Percentiles rank a stretch among this genome's conserved stretches.
Conservation (phyloP, 1,140 invertebrate species). For the Calephelis nemesis region DNA sequence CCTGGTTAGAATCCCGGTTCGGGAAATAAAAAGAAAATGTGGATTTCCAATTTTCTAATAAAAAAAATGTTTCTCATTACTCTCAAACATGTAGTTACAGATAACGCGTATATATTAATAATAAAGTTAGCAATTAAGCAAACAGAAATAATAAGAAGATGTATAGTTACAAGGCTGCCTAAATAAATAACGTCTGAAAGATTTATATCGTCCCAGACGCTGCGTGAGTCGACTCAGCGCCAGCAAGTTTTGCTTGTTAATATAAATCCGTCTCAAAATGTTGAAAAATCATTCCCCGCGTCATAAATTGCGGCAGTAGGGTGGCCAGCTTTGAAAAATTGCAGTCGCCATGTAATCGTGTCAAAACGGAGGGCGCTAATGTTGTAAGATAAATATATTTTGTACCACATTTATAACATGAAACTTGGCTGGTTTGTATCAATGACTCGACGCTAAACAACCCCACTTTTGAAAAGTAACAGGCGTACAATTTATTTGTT, state of each 20-base stretch:
- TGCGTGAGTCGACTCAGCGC: slow-evolving; percentile 16
- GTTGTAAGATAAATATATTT: slow-evolving; percentile 64
- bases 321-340: slow-evolving; percentile 62
- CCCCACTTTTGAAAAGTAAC: slow-evolving; percentile 5
- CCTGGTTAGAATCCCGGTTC: too few relatives aligned
- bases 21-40: too few relatives aligned
- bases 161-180: slow-evolving; percentile 42
- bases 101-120: neutral
- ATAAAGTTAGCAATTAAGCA: neutral
- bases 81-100: too few relatives aligned
- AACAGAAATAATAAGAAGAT: slow-evolving; percentile 39
- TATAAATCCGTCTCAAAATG: slow-evolving; percentile 63
- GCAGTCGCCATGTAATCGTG: slow-evolving; percentile 59
- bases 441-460: too few relatives aligned
- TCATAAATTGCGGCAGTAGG: slow-evolving; percentile 62
- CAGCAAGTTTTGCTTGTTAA: slow-evolving; percentile 48
- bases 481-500: slow-evolving; percentile 30
- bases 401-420: slow-evolving; percentile 61
- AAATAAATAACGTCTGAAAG: slow-evolving; percentile 16
- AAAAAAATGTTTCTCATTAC: too few relatives aligned
- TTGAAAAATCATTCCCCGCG: slow-evolving; percentile 65
- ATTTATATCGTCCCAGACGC: slow-evolving; percentile 20
- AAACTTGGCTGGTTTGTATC: slow-evolving; percentile 41
- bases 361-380: slow-evolving; percentile 59
- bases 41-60: too few relatives aligned